Evolutionary conservation across 2,888 invertebrate genomes (phyloP), one percentile per base, ranked within the genome.

Genomic region (Lasius fuliginosus): DNA sequence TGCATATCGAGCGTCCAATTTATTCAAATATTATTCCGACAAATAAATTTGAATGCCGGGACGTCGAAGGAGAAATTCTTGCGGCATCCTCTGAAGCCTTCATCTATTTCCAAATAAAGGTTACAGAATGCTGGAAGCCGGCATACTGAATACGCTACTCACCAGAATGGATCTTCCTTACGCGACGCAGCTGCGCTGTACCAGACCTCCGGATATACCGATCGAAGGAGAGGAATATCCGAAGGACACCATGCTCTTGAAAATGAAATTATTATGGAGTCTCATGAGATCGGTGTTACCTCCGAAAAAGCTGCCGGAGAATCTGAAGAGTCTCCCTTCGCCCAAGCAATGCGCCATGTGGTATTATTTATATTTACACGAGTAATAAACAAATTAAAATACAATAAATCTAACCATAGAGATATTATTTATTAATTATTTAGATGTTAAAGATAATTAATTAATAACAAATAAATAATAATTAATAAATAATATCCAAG

Each of bases 141-240:
- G 93, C 60, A 91, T 94, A 23, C 88, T 95, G 42, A 93, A 94
- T 84, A 84, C 90, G 62, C 75, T 95, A n/a, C 85, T 95, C 18
- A 86, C 90, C 11, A 92, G 94, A 89, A 91, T 95, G 88, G 93
- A 94, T 85, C 93, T 94, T 27, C 89, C 90, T 56, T 94, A 93
- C 89, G 92, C 87, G n/a, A 87, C 86, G 9, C 88, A 92, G 83
- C 82, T 83, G 68, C 86, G 84, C 1, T 86, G 87, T 69, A 79
- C 53, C 12, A 88, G 87, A 8, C 90, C 92, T 30, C 83, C 84
- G 0, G 87, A 89, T 18, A 9, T 64, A 3, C 46, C 84, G 2
- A 33, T 89, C 53, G 36, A 53, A 6, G 88, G 89, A 36, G 74
- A 75, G 0, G 83, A 81, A 65, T 90, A 92, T 74, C 58, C 73